Evolutionary conservation across 2,797 vertebrate species (phyloP), one percentile per base, ranked within the genome.

Genomic region (Craterocephalus amniculus): DNA sequence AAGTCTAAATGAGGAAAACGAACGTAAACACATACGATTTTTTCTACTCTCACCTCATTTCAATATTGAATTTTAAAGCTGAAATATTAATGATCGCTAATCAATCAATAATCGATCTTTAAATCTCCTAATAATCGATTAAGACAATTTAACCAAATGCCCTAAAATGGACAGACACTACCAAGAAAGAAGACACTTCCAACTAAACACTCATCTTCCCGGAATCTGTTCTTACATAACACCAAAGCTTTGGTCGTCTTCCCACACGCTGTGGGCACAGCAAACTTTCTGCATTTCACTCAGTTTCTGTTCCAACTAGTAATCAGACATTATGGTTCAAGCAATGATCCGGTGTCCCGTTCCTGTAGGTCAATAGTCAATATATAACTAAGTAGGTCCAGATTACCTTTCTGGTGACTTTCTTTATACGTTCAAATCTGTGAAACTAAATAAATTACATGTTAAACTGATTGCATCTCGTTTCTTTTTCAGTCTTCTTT

Each of bases 161-260:
- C n/a, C n/a, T n/a, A n/a, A 83, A 52, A 79, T 31, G 63, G 67
- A 72, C 70, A 16, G 22, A 59, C 52, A 72, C 72, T n/a, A 49
- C 31, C 51, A 34, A 67, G 72, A 72, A 45, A 72, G 58, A 79
- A 67, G 22, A 66, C 65, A 54, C 74, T 77, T 70, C 74, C 66
- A 63, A 70, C 57, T 67, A 67, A 74, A 80, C 65, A 66, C 64
- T 79, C 67, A 55, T 73, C 80, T 84, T 86, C 70, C 76, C 80
- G 81, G 83, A 90, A 84, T 83, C 78, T 85, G 81, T 85, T 60
- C 63, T 91, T 92, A 86, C 76, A 79, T 87, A 93, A 90, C 62
- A 65, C 22, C 10, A 34, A 61, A 52, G 68, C 80, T 87, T 72
- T 72, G 75, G 81, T 78, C 56, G 14, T 79, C 86, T 68, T 81